phyloP scores from a whole-genome alignment of 2,113 vertebrate species.

The Colinus virginianus region DNA sequence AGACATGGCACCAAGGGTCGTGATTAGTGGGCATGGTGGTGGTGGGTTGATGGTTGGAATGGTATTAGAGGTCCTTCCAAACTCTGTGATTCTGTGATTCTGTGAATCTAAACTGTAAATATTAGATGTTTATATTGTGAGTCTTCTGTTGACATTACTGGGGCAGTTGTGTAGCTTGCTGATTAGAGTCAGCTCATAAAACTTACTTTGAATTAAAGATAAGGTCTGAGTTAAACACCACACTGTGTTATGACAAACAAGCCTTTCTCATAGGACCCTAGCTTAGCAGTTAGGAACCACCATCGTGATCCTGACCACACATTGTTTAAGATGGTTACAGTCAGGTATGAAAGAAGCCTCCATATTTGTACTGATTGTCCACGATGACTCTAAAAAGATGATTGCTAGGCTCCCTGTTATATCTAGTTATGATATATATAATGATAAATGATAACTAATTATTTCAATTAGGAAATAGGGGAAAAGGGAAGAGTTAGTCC shows the following conservation, averaged over 20 bases:
- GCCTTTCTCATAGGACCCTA: neutral
- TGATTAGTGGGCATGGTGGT: too few species aligned
- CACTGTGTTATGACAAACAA: neutral
- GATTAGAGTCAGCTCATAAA: neutral
- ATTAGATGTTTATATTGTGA: neutral
- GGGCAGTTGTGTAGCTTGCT: neutral
- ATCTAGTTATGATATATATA: neutral
- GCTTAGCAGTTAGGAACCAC: neutral
- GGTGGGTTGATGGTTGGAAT: too few species aligned
- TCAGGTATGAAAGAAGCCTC: rapidly evolving
- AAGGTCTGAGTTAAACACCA: neutral
- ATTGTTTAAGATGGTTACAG: neutral
- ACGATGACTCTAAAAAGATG: neutral
- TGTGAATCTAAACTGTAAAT: neutral
- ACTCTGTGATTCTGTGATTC: too few species aligned
- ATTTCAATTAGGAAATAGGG: neutral
- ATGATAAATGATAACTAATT: neutral
- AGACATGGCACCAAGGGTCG: too few species aligned
- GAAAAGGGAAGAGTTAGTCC: neutral
- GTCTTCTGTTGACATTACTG: neutral
- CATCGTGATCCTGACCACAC: rapidly evolving
- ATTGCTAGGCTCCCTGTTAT: neutral
- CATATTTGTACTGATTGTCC: neutral
- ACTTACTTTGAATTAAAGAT: neutral
- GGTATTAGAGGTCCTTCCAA: too few species aligned